Percentiles rank a stretch among this genome's conserved stretches.
phyloP scores from a whole-genome alignment of 2,888 invertebrate species.

The Gandaritis pyraliata region DNA sequence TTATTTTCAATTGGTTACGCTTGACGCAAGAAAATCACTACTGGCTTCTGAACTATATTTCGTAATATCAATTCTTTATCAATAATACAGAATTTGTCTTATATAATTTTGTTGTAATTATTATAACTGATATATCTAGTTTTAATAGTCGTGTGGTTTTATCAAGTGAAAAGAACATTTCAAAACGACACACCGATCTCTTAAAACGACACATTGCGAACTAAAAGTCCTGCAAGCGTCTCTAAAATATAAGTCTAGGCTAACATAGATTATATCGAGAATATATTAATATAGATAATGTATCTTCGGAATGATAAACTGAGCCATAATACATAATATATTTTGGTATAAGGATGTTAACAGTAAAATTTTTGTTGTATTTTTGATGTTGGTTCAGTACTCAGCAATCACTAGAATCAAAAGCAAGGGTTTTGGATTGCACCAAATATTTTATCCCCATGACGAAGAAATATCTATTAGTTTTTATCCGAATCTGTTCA shows the following conservation, averaged over 20 bases:
- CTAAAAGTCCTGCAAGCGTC: constrained; percentile 78
- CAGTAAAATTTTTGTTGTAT: constrained; percentile 67
- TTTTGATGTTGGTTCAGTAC: constrained; percentile 59
- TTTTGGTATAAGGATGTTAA: constrained; percentile 81
- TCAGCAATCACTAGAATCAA: constrained; percentile 3
- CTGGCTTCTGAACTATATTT: constrained; percentile 10
- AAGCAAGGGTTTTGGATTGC: constrained; percentile 56
- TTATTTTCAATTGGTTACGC: too few species aligned
- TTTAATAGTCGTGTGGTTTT: not conserved
- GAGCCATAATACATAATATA: constrained; percentile 81
- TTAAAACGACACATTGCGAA: constrained; percentile 75
- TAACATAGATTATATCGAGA: constrained; percentile 70
- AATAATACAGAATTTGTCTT: not conserved
- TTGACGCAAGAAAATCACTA: not conserved
- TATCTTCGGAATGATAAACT: constrained; percentile 79
- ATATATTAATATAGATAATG: constrained; percentile 74
- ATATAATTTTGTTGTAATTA: too few species aligned
- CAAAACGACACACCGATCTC: constrained; percentile 68
- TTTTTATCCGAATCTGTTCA: constrained; percentile 39
- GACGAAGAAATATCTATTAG: constrained; percentile 33
- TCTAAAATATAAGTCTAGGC: constrained; percentile 73
- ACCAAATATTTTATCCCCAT: constrained; percentile 35
- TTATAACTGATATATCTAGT: not conserved
- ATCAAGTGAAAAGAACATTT: constrained; percentile 59
- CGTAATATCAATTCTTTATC: constrained; percentile 46